Base-by-base conservation (phyloP, 2,797 vertebrate species). In the Spondyliosoma cantharus region DNA sequence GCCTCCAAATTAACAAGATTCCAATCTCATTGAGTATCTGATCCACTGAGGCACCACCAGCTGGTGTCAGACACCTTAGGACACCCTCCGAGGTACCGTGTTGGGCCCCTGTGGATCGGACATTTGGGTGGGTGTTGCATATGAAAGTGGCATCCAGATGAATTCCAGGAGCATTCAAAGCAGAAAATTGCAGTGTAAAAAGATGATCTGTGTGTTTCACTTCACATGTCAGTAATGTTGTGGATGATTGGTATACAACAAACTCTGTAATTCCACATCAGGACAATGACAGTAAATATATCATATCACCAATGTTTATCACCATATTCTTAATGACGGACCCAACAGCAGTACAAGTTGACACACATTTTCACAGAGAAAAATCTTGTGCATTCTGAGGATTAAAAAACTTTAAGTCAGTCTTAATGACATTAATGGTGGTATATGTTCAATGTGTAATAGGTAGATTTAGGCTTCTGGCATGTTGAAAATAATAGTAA, bases 201-300 rank as follows among this genome's bases (percentile, higher is more conserved):
- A 37, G 37, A 37, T 37, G 37, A 37, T 11, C 37, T 9, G 37
- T 9, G 0, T 37, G 8, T 37, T 29, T 29, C 37, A 37, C 37
- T 37, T 37, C 9, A 37, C 37, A 37, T 37, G 37, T 37, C 37
- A 37, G 37, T 37, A 69, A 82, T 86, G 57, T 11, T 11, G 37
- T 11, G 37, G 37, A 37, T 37, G 37, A 37, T 11, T 37, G 37
- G 37, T 11, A 37, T 73, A 63, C 66, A 82, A 75, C 78, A 78
- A 54, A 84, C 57, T 86, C 60, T 71, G 69, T 83, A 76, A 78
- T 84, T 72, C 78, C 80, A 85, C 76, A 76, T 76, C 61, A 85
- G 73, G 69, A 89, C 75, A 81, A 74, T 82, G 62, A 87, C 71
- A 63, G 76, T 83, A 77, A 73, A 71, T 73, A 76, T 58, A 70